Evolutionary conservation across 2,113 vertebrate genomes (phyloP), one percentile per base, ranked within the genome.

Genomic region (Istiophorus platypterus): DNA sequence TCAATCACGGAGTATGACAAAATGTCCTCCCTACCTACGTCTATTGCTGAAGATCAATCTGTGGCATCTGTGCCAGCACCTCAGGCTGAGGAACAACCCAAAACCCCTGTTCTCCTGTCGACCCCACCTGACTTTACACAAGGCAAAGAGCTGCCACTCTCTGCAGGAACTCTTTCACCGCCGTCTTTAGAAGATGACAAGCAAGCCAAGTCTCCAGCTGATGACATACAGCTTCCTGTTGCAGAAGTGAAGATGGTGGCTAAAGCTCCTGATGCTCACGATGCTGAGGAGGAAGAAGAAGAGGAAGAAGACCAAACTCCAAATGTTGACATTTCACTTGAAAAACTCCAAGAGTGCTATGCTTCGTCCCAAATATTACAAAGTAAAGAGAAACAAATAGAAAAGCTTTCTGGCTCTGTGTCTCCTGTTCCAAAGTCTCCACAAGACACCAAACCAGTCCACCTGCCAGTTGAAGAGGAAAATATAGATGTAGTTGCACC

Each of bases 1-100:
- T 99, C 98, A 56, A 98, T 99, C 90, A 99, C 98, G 1, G 98
- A 99, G 72, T 99, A 98, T 41, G 98, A 99, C 92, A 99, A 98
- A 72, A 91, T 98, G 34, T 98, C 98, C 27, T 99, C 98, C 34
- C 96, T 99, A 73, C 97, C 97, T 27, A 97, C 97, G 0, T 99
- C 98, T 5, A 96, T 99, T 61, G 96, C 97, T 37, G 98, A 99
- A 80, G 98, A 99, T 89, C 98, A 98, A 4, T 99, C 98, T 0
- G 95, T 95, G 52, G 95, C 97, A 3, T 98, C 97, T 1, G 93
- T 95, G 18, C 95, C 96, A n/a, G 96, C 97, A 51, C 95, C 96
- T n/a, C 95, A 95, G 81, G 96, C 96, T 13, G 98, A 99, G 88
- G 97, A 97, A 85, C 96, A 95, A 12, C 95, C 95, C 62, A 98